A percentile compares a stretch with the other conserved stretches of the same genome.
These are phyloP conservation scores for Botia kubotai DNA, from an alignment of 2,797 vertebrate species.

Conservation along the genomic window DNA sequence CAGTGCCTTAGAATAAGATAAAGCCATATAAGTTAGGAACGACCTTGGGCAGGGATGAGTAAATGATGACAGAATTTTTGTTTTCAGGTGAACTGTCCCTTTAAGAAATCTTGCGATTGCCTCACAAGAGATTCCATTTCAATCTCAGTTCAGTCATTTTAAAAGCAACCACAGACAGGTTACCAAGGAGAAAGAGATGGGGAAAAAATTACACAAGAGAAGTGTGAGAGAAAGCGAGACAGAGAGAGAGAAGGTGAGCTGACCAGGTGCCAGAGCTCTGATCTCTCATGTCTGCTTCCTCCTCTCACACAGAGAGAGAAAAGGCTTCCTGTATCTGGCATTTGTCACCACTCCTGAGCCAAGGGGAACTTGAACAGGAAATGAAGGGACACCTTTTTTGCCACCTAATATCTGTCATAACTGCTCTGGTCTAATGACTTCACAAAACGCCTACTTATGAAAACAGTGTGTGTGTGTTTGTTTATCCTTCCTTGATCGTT, in stretches of 20 bases:
- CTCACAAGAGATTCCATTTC: neutral
- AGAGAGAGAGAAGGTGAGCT: slow-evolving; percentile 21
- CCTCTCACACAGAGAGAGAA: slow-evolving; percentile 54
- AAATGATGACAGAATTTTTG: too few relatives aligned
- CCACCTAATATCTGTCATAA: slow-evolving; percentile 53
- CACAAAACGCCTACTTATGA: neutral
- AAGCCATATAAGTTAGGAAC: too few relatives aligned
- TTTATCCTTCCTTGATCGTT: slow-evolving; percentile 34
- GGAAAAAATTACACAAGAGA: slow-evolving; percentile 18
- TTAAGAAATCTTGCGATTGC: neutral
- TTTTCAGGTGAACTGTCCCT: too few relatives aligned
- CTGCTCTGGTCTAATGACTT: slow-evolving; percentile 14
- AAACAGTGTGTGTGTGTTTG: neutral
- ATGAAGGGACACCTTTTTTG: slow-evolving; percentile 56
- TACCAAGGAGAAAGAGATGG: slow-evolving; percentile 53
- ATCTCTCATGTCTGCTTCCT: slow-evolving; percentile 63
- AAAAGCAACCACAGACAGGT: slow-evolving; percentile 72
- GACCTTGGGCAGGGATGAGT: too few relatives aligned
- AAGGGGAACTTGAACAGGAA: slow-evolving; percentile 57
- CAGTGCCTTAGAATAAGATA: too few relatives aligned
- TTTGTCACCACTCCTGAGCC: slow-evolving; percentile 59
- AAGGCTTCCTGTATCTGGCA: slow-evolving; percentile 62
- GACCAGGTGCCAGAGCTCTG: slow-evolving; percentile 54
- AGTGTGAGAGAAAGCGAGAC: neutral
- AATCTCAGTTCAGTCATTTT: slow-evolving; percentile 68